Percentiles rank a stretch among this genome's conserved stretches.
phyloP scores from a whole-genome alignment of 2,888 invertebrate genomes.

The Chromoteleia sp. region DNA sequence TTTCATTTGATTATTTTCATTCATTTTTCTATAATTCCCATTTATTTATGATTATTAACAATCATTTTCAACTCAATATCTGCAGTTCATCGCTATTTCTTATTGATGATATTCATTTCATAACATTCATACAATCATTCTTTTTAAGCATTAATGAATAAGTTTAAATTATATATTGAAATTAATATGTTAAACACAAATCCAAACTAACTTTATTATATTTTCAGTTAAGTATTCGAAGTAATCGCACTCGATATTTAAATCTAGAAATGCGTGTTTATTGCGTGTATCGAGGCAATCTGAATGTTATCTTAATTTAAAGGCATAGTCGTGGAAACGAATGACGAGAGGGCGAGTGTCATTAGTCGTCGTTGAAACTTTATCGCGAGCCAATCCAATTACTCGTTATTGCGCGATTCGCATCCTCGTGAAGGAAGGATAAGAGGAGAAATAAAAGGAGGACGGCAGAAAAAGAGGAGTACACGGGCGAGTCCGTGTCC shows the following conservation, averaged over 20 bases:
- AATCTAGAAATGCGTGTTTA: conserved; percentile 47
- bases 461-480: conserved; percentile 61
- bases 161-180: too few relatives aligned
- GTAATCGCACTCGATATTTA: conserved; percentile 23
- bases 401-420: conserved; percentile 69
- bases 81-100: too few relatives aligned
- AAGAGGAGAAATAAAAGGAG: conserved; percentile 64
- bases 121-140: too few relatives aligned
- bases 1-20: too few relatives aligned
- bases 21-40: too few relatives aligned
- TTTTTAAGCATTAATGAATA: too few relatives aligned
- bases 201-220: too few relatives aligned
- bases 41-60: too few relatives aligned
- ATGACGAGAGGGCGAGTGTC: conserved; percentile 53
- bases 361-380: conserved; percentile 69
- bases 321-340: conserved; percentile 44
- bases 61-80: too few relatives aligned
- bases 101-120: too few relatives aligned
- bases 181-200: too few relatives aligned
- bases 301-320: conserved; percentile 64
- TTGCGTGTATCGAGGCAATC: conserved; percentile 42
- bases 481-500: conserved; percentile 62
- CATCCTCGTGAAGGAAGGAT: conserved; percentile 65
- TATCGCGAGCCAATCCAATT: conserved; percentile 68
- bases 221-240: too few relatives aligned